Conservation (phyloP, 2,797 vertebrate genomes). For the Acrossocheilus wenchowensis region DNA sequence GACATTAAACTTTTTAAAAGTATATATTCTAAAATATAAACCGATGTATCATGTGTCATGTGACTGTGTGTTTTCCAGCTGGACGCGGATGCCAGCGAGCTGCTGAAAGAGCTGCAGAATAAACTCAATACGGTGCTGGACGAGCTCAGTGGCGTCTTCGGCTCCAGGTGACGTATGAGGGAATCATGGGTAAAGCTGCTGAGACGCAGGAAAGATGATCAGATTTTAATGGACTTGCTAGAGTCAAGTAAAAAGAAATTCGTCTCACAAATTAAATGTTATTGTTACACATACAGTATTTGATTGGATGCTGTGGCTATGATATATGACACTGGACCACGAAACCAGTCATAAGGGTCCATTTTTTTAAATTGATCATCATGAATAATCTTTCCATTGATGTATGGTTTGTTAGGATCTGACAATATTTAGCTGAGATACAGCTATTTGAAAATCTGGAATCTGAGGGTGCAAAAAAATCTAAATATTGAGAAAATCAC, state of each 20-base stretch:
- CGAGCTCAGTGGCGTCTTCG: conserved; percentile 88
- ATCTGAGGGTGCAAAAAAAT: no score
- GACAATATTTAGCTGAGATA: no score
- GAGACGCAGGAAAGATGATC: background rate
- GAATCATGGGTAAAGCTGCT: background rate
- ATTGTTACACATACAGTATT: background rate
- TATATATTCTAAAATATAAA: no score
- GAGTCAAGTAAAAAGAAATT: background rate
- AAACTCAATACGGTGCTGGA: conserved; percentile 92
- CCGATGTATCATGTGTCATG: conserved; percentile 33
- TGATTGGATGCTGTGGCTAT: background rate
- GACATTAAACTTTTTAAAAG: no score
- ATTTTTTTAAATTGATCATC: no score
- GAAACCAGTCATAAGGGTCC: no score
- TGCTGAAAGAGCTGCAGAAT: conserved; percentile 94
- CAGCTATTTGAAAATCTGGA: no score
- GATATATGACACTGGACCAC: no score
- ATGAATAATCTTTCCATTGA: no score
- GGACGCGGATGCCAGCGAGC: conserved; percentile 90
- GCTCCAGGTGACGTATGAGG: conserved; percentile 83
- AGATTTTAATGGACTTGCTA: background rate
- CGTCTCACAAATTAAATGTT: background rate
- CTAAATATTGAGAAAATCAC: no score
- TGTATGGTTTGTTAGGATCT: no score
- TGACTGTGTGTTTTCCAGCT: conserved; percentile 81